phyloP scores from a whole-genome alignment of 2,797 vertebrate genomes.

The Myiotriccus ornatus region DNA sequence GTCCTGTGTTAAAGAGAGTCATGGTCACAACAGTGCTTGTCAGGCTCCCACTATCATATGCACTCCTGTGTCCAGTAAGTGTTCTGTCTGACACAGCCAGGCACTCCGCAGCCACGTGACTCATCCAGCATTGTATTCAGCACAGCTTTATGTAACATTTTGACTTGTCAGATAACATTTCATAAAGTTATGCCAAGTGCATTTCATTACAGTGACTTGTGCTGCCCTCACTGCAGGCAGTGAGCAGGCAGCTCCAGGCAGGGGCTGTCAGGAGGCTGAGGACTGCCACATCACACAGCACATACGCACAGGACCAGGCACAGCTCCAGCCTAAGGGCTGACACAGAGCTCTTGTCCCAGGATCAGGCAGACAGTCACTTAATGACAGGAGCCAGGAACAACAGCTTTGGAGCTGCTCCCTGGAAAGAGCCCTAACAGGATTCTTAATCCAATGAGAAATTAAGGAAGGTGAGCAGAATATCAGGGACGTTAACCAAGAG shows the following conservation, averaged over 20 bases:
- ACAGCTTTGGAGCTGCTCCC: neutral
- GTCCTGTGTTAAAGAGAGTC: constrained; percentile 79
- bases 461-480: neutral
- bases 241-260: neutral
- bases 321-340: neutral
- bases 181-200: neutral
- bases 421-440: neutral
- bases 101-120: neutral
- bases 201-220: neutral
- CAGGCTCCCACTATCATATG: neutral
- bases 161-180: neutral
- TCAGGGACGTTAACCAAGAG: neutral
- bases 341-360: neutral
- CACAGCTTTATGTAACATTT: neutral
- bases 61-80: neutral
- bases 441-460: neutral
- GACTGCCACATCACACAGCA: neutral
- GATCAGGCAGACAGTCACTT: neutral
- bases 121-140: neutral
- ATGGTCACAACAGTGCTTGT: neutral
- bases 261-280: neutral
- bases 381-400: neutral
- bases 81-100: neutral
- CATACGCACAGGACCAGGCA: neutral
- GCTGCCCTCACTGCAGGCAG: neutral